Base-by-base conservation (phyloP, 2,797 vertebrate species). In the Pyrocephalus nanus region DNA sequence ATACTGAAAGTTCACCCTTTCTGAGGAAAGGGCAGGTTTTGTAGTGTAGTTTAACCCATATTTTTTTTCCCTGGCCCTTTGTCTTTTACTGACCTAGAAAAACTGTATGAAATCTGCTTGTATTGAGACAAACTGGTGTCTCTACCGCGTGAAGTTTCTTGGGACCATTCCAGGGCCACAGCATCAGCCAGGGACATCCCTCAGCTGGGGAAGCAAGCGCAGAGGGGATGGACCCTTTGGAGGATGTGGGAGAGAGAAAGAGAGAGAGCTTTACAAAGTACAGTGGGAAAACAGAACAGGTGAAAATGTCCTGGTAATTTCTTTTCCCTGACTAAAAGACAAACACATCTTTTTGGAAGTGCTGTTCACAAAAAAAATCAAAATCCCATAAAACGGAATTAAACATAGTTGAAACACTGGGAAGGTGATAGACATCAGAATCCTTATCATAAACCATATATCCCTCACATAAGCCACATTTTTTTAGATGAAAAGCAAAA, bases 11-110 rank as follows among this genome's bases (percentile, higher is more conserved):
- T 58, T 45, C 30, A 30, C 3, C 2, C 38, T 47, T 67, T 6
- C 0, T 0, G 5, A 20, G 27, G 18, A 77, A 86, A 64, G 6
- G 5, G 3, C 1, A 1, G 19, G 11, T 8, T 40, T 40, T n/a
- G 6, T 12, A 92, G 22, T 12, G 4, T 3, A 26, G 15, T 36
- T 70, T 29, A 50, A 60, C 19, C 3, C 2, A 1, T 40, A 21
- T 50, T 40, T 75, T 3, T 3, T 43, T 43, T 32, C 19, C 5
- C 27, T 42, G 26, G 15, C 2, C 47, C 57, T 62, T 16, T 42
- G 4, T 57, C 3, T 57, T 9, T 58, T 58, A 15, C 12, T 43
- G 29, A 54, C 29, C 6, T 53, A 21, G 12, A 53, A 84, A 64
- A 72, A 32, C 32, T 76, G 11, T 32, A 18, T 34, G 42, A 47